phyloP scores from a whole-genome alignment of 2,797 vertebrate genomes.

The Vultur gryphus region DNA sequence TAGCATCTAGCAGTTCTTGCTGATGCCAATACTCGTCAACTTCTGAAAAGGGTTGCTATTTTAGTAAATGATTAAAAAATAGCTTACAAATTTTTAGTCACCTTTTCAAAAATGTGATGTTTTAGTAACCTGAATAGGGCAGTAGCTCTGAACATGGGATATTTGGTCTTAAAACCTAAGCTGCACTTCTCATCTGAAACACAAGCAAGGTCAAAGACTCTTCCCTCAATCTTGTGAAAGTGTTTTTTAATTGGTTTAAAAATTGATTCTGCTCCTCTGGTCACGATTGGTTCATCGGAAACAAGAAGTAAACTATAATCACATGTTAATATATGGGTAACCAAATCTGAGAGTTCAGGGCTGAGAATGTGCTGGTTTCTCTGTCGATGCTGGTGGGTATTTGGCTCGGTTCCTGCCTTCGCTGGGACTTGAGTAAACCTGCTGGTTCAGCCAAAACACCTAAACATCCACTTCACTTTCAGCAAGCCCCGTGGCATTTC shows the following conservation, averaged over 20 bases:
- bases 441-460: conserved; percentile 17
- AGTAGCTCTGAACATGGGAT: not conserved
- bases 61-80: not conserved
- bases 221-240: not conserved
- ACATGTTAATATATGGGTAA: not conserved
- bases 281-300: not conserved
- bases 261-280: not conserved
- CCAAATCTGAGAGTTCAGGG: not conserved
- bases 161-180: not conserved
- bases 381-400: not conserved
- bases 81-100: not conserved
- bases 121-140: not conserved
- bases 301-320: not conserved
- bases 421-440: conserved; percentile 1
- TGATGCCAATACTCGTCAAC: not conserved
- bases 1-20: not conserved
- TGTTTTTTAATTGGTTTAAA: not conserved
- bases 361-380: not conserved
- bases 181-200: not conserved
- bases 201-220: not conserved
- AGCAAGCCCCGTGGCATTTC: conserved; percentile 25
- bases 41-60: not conserved
- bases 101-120: not conserved
- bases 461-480: not conserved
- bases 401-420: conserved; percentile 14